phyloP scores from a whole-genome alignment of 2,113 vertebrate genomes.

The Pao palembangensis region DNA sequence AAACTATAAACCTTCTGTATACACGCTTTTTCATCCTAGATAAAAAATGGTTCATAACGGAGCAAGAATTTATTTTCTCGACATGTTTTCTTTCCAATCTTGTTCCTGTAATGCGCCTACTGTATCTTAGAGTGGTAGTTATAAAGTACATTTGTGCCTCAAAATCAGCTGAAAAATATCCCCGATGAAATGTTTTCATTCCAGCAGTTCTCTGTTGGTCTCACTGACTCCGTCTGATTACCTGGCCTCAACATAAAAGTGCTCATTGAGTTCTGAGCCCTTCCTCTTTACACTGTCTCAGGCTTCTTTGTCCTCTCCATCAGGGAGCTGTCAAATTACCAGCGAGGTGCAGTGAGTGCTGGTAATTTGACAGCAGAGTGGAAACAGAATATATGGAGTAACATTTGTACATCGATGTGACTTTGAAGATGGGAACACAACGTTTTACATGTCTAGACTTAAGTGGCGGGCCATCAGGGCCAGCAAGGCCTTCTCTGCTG shows the following conservation, averaged over 20 bases:
- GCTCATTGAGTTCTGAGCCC: constrained; percentile 57
- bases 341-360: constrained; percentile 49
- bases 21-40: too few species aligned
- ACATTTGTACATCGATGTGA: constrained; percentile 66
- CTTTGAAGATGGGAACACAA: constrained; percentile 49
- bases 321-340: constrained; percentile 62
- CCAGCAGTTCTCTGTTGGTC: constrained; percentile 17
- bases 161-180: constrained; percentile 35
- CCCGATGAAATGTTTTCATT: constrained; percentile 32
- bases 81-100: not conserved
- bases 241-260: constrained; percentile 58
- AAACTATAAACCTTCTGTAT: too few species aligned
- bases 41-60: not conserved
- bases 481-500: too few species aligned
- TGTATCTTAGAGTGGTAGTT: constrained; percentile 1
- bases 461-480: too few species aligned
- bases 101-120: constrained; percentile 7
- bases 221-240: constrained; percentile 55
- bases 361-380: constrained; percentile 67
- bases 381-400: constrained; percentile 70
- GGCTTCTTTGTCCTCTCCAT: constrained; percentile 58
- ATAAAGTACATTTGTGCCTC: constrained; percentile 10
- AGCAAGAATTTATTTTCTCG: constrained; percentile 7
- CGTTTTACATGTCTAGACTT: constrained; percentile 49
- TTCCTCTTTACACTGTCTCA: constrained; percentile 49